Conservation (phyloP, 2,797 vertebrate genomes). For the Melanotaenia parkinsoni region DNA sequence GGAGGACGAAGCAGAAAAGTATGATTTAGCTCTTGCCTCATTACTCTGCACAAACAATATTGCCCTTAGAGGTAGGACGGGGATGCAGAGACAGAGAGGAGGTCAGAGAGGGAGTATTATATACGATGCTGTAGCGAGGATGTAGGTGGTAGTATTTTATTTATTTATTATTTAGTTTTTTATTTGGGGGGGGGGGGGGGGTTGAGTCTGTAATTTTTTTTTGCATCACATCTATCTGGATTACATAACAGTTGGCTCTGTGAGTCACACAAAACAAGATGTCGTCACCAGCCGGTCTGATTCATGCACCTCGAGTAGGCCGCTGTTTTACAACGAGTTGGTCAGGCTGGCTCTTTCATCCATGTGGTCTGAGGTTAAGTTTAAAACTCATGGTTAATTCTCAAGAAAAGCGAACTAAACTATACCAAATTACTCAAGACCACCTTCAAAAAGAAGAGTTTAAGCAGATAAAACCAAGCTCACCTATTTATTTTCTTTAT, state of each 20-base stretch:
- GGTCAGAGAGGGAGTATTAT: slow-evolving; percentile 12
- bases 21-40: slow-evolving; percentile 36
- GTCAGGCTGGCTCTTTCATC: slow-evolving; percentile 11
- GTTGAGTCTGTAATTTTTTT: slow-evolving; percentile 58
- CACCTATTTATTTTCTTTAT: slow-evolving; percentile 57
- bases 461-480: slow-evolving; percentile 23
- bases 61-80: slow-evolving; percentile 40
- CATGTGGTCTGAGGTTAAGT: background rate
- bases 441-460: slow-evolving; percentile 24
- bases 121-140: background rate
- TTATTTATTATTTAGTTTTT: too few relatives aligned
- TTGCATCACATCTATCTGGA: slow-evolving; percentile 72
- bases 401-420: slow-evolving; percentile 9
- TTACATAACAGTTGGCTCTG: slow-evolving; percentile 76
- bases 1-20: slow-evolving; percentile 31
- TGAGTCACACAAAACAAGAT: slow-evolving; percentile 65
- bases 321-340: slow-evolving; percentile 30
- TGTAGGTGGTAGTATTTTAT: too few relatives aligned
- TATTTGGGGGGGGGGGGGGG: too few relatives aligned
- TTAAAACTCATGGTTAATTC: background rate
- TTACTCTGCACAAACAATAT: slow-evolving; percentile 45
- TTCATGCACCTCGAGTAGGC: slow-evolving; percentile 48
- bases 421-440: slow-evolving; percentile 28
- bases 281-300: slow-evolving; percentile 62
- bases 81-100: slow-evolving; percentile 29